Evolutionary conservation across 2,797 vertebrate species (phyloP).

Genomic region (Gallirallus australis): DNA sequence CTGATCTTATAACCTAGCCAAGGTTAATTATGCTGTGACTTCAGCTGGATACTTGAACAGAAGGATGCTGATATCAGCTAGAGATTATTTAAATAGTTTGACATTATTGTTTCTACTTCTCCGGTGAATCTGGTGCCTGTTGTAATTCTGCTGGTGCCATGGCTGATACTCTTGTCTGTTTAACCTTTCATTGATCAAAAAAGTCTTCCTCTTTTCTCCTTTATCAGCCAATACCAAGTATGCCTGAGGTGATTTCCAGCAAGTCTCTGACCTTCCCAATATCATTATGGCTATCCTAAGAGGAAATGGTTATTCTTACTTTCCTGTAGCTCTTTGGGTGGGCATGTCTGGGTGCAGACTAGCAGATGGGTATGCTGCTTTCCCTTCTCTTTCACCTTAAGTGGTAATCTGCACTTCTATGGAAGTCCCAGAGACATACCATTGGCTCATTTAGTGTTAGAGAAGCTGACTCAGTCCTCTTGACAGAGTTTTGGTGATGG

Average conservation of each 20-base stretch:
- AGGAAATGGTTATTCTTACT: neutral
- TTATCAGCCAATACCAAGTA: neutral
- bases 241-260: neutral
- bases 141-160: neutral
- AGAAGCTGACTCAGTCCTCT: neutral
- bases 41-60: neutral
- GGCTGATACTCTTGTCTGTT: neutral
- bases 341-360: neutral
- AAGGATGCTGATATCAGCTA: neutral
- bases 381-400: neutral
- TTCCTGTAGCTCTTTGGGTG: neutral
- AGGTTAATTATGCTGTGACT: slow-evolving; percentile 20
- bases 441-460: neutral
- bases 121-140: neutral
- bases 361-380: neutral
- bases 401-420: neutral
- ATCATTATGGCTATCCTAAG: neutral
- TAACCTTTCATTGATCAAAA: neutral
- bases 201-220: neutral
- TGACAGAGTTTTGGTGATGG: neutral
- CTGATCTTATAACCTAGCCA: neutral
- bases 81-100: neutral
- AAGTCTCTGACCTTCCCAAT: neutral
- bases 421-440: neutral
- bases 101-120: neutral